A percentile compares a stretch with the other conserved stretches of the same genome.
phyloP scores from a whole-genome alignment of 1,140 invertebrate species.

The Harlomillsia oculata region DNA sequence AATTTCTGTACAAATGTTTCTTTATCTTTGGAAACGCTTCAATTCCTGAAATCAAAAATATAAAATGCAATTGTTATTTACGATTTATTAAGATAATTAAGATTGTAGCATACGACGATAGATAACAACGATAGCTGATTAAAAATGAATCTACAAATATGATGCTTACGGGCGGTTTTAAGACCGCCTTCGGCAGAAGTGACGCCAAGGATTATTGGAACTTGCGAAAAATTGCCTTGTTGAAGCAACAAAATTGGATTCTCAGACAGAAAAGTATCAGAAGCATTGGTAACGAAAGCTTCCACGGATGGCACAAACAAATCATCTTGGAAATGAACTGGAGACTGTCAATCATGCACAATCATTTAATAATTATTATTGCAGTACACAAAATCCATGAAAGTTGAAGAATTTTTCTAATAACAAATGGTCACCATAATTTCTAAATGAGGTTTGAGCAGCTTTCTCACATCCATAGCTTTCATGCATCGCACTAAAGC shows the following conservation, averaged over 20 bases:
- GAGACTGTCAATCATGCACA: background rate
- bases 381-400: too few species aligned
- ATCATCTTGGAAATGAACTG: slow-evolving; percentile 4
- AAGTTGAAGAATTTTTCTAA: too few species aligned
- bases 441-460: background rate
- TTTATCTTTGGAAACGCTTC: background rate
- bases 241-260: slow-evolving; percentile 11
- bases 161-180: slow-evolving; percentile 8
- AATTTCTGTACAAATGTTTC: background rate
- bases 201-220: background rate
- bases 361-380: background rate
- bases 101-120: background rate
- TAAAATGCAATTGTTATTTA: background rate
- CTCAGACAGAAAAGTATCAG: slow-evolving; percentile 17
- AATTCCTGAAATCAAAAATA: background rate
- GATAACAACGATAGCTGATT: too few species aligned
- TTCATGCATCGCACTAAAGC: slow-evolving; percentile 13
- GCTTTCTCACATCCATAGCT: background rate
- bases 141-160: too few species aligned
- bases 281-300: background rate
- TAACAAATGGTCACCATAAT: background rate
- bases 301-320: slow-evolving; percentile 12
- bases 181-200: slow-evolving; percentile 1
- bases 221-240: background rate
- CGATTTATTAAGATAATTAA: background rate